These are phyloP conservation scores for Cybosia mesomella DNA, from an alignment of 2,888 invertebrate genomes.

Conservation along the genomic window DNA sequence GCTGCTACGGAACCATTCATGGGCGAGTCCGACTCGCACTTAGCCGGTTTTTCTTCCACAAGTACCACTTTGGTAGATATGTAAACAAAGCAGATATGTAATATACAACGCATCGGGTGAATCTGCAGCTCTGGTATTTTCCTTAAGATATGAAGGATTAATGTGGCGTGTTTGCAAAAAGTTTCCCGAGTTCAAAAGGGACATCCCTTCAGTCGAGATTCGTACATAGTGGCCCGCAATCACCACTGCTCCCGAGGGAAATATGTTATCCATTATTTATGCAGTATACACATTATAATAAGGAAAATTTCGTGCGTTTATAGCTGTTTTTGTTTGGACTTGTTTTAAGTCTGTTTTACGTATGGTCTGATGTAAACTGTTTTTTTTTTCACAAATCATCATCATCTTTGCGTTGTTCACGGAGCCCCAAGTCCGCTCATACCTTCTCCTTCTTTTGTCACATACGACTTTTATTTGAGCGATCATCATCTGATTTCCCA, in stretches of 20 bases:
- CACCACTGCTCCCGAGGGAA: constrained; percentile 39
- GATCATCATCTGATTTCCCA: no score
- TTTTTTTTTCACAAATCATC: not conserved
- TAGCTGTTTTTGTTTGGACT: constrained; percentile 27
- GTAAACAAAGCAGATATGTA: not conserved
- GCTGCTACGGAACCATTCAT: no score
- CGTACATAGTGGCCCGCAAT: constrained; percentile 28
- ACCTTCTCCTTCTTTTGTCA: no score
- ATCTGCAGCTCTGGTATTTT: no score
- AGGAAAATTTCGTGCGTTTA: constrained; percentile 29
- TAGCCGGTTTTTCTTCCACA: no score
- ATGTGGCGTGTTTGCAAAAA: constrained; percentile 13
- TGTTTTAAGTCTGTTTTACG: constrained; percentile 19
- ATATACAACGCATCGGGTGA: not conserved
- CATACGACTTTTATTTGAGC: no score
- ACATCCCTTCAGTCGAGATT: constrained; percentile 41
- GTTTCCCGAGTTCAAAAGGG: constrained; percentile 26
- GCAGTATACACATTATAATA: constrained; percentile 44
- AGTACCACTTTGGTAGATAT: no score
- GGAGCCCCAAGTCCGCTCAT: no score
- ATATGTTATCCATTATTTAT: constrained; percentile 39
- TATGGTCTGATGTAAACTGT: not conserved
- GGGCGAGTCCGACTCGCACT: no score
- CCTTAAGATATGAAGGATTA: constrained; percentile 11
- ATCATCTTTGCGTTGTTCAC: no score